Conservation (phyloP, 2,888 invertebrate genomes). For the Anthophora plumipes region DNA sequence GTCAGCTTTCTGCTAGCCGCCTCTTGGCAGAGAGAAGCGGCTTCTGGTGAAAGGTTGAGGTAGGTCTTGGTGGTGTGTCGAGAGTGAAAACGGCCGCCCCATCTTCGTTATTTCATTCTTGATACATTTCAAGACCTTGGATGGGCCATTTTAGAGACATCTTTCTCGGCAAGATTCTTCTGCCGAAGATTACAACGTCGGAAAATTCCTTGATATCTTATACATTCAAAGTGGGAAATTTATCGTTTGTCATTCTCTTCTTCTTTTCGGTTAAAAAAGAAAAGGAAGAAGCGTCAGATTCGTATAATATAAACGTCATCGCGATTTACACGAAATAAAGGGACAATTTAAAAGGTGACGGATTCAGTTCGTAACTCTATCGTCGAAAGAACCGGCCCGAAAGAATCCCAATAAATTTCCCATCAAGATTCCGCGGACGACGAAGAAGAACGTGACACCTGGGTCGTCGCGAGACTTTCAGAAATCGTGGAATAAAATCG, state of each 20-base stretch:
- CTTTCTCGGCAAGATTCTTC: too few relatives aligned
- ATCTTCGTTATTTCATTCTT: background rate
- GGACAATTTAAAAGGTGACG: background rate
- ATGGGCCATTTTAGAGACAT: too few relatives aligned
- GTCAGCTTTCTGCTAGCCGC: constrained; percentile 4
- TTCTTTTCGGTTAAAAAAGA: too few relatives aligned
- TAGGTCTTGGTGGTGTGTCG: constrained; percentile 16
- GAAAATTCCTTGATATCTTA: too few relatives aligned
- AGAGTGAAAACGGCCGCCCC: constrained; percentile 31
- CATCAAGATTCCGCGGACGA: background rate
- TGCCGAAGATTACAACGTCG: too few relatives aligned
- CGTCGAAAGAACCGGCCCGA: background rate
- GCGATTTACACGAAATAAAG: background rate
- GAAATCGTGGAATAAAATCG: constrained; percentile 4
- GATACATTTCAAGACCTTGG: background rate
- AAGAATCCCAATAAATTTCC: background rate
- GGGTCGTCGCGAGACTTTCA: background rate
- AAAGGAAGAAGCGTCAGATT: too few relatives aligned
- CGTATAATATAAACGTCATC: too few relatives aligned
- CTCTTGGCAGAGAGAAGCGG: background rate
- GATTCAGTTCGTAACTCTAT: background rate
- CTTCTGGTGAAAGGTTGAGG: constrained; percentile 38
- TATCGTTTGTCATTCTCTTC: too few relatives aligned
- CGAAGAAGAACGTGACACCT: background rate
- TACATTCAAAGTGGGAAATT: too few relatives aligned